A percentile compares a stretch with the other conserved stretches of the same genome.
Evolutionary conservation across 2,888 invertebrate genomes (phyloP).

Genomic region (Odontocolon sp.): DNA sequence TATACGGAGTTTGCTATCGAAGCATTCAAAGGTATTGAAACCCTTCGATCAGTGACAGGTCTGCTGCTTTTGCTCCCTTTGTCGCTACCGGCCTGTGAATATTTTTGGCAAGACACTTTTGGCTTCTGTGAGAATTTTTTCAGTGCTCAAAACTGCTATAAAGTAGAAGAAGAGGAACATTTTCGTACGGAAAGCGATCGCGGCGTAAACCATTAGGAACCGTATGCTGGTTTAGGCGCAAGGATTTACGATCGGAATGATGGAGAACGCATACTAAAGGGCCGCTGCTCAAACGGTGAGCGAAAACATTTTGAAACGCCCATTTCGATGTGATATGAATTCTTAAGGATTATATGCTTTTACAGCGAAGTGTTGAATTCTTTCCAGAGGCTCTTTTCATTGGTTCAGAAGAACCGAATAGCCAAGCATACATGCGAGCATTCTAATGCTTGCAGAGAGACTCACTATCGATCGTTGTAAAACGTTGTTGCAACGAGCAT

Average conservation of each 20-base stretch:
- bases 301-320: conserved; percentile 45
- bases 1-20: no score
- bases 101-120: neutral
- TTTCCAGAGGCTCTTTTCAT: conserved; percentile 41
- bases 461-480: no score
- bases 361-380: conserved; percentile 35
- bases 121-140: conserved; percentile 1
- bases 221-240: conserved; percentile 8
- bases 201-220: conserved; percentile 34
- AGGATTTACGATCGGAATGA: conserved; percentile 47
- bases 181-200: conserved; percentile 12
- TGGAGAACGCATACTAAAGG: conserved; percentile 37
- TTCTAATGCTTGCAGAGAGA: no score
- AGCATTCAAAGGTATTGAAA: no score
- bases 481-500: no score
- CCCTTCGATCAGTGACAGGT: no score
- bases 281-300: conserved; percentile 36
- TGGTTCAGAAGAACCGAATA: neutral
- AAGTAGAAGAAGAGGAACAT: neutral
- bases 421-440: no score
- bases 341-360: conserved; percentile 50
- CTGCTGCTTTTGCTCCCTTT: no score
- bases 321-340: conserved; percentile 45
- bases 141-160: neutral
- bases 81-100: neutral